Conservation (phyloP, 2,888 invertebrate species). For the Mesorhabditis spiculigera region DNA sequence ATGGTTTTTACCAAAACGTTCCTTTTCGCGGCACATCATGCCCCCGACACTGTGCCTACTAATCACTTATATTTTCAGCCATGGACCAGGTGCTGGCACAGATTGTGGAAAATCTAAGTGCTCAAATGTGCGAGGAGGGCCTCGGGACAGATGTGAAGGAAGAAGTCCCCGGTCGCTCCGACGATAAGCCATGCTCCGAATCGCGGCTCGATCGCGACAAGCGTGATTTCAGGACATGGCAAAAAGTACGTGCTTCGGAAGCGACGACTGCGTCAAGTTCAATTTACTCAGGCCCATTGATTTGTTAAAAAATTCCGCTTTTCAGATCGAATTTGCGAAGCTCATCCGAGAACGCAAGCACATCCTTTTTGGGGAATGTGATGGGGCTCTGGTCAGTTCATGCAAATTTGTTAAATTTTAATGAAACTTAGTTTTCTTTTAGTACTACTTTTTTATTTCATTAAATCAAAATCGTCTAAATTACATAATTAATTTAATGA, state of each 20-base stretch:
- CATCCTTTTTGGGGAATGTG: conserved; percentile 4
- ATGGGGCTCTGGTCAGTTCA: background rate
- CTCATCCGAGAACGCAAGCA: background rate
- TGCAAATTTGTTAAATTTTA: background rate
- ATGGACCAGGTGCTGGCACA: background rate
- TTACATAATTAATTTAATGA: background rate
- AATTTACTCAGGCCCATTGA: background rate
- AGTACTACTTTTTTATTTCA: background rate
- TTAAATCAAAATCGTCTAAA: background rate
- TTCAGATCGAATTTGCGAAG: conserved; percentile 4
- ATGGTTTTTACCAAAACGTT: too few relatives aligned
- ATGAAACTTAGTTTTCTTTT: background rate
- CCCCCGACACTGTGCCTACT: too few relatives aligned
- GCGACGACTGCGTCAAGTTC: background rate
- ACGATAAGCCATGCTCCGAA: background rate
- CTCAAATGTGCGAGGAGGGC: background rate
- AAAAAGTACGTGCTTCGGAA: background rate
- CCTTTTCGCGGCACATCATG: too few relatives aligned
- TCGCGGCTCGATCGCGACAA: background rate
- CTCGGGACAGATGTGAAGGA: background rate
- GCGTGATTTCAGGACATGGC: background rate
- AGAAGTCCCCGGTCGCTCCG: background rate
- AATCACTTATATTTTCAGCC: background rate
- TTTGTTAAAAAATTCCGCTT: background rate
- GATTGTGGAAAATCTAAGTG: background rate